Percentiles rank a stretch among this genome's conserved stretches.
phyloP scores from a whole-genome alignment of 1,140 invertebrate genomes.

The Halotydeus destructor region DNA sequence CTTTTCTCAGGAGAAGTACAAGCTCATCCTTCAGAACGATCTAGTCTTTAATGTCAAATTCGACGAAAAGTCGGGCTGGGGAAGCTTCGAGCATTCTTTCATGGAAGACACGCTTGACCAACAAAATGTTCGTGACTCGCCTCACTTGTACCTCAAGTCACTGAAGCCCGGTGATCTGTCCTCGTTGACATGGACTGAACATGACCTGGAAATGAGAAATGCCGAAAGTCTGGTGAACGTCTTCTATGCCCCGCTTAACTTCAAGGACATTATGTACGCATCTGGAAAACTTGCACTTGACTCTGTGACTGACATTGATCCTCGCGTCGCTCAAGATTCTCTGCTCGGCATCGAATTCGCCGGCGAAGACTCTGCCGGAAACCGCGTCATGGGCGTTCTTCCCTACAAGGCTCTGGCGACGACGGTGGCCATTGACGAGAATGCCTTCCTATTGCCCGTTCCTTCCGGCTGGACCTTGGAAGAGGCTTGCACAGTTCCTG shows the following conservation, averaged over 20 bases:
- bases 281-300: conserved; percentile 85
- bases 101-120: too few species aligned
- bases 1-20: too few species aligned
- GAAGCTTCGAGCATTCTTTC: too few species aligned
- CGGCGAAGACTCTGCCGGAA: conserved; percentile 41
- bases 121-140: too few species aligned
- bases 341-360: conserved; percentile 84
- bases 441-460: conserved; percentile 75
- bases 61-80: too few species aligned
- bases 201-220: too few species aligned
- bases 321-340: not conserved
- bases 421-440: conserved; percentile 51
- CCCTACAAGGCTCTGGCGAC: conserved; percentile 70
- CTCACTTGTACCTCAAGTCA: too few species aligned
- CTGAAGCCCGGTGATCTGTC: too few species aligned
- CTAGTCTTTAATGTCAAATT: too few species aligned
- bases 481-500: conserved; percentile 77
- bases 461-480: conserved; percentile 68
- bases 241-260: conserved; percentile 72
- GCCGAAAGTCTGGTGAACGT: conserved; percentile 55
- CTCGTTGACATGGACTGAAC: too few species aligned
- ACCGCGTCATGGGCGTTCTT: conserved; percentile 78
- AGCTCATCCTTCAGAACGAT: too few species aligned
- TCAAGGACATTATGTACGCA: conserved; percentile 90
- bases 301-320: conserved; percentile 41